Base-by-base conservation (phyloP, 1,140 invertebrate species). In the Drosophila auraria region DNA sequence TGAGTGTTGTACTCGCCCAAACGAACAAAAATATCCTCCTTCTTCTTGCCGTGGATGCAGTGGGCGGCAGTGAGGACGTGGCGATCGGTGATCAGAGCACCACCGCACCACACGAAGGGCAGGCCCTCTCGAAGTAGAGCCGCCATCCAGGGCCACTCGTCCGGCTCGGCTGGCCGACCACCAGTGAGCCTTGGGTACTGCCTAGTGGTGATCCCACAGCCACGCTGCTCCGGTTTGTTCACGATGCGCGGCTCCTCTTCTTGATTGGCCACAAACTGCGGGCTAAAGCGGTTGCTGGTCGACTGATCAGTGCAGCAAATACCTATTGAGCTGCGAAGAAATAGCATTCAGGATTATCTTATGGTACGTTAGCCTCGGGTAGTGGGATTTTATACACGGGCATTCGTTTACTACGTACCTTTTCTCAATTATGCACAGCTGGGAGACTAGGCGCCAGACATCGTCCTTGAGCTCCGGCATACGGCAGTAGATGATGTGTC, bases 141-240 rank as follows among this genome's bases (percentile, higher is more conserved):
- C 0, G 94, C 97, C 95, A 97, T 96, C 97, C 97, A 97, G 1
- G 97, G 97, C 96, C 96, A 97, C 80, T 96, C 96, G 59, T 95
- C 94, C 0, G 95, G 94, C 82, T 95, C 95, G 0, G 96, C 95
- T 0, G 95, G 95, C 51, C 94, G 84, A 0, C 96, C 95, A 6
- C 96, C 96, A 3, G 95, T 93, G 25, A 96, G 94, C 57, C 94
- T 93, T 8, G 93, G 78, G 72, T 93, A 94, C 44, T 94, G 93
- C 76, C 95, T 94, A 0, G 94, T 94, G 77, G 94, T 95, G 2
- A 96, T 93, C 12, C 96, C 96, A 80, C 96, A 97, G 44, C 96
- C 96, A 94, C 94, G 77, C 4, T 89, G 77, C 38, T 82, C 93
- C 14, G 93, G 91, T 14, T 56, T 74, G 69, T 84, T 89, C 0